Evolutionary conservation across 2,888 invertebrate species (phyloP).

Genomic region (Antheraea assamensis): DNA sequence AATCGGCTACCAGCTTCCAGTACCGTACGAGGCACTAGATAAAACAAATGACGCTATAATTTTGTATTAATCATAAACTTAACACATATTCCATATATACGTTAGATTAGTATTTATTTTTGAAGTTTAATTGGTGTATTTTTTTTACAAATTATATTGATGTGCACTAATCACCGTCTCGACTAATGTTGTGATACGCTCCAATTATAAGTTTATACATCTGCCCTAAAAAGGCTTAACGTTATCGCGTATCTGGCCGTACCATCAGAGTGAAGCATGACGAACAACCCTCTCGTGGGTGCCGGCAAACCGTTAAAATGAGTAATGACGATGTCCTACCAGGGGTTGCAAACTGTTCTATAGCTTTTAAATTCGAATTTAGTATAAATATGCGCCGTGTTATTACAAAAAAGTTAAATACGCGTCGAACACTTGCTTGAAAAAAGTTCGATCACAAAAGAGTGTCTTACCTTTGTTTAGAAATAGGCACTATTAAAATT

Average conservation of each 20-base stretch:
- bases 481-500: too few relatives aligned
- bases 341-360: conserved; percentile 51
- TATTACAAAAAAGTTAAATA: too few relatives aligned
- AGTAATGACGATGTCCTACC: conserved; percentile 60
- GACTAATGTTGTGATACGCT: conserved; percentile 78
- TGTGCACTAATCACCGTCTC: conserved; percentile 38
- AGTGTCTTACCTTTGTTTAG: too few relatives aligned
- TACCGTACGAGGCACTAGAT: too few relatives aligned
- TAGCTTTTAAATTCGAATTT: not conserved
- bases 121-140: not conserved
- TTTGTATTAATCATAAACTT: not conserved
- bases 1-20: too few relatives aligned
- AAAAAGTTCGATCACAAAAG: too few relatives aligned
- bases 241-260: conserved; percentile 65
- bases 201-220: conserved; percentile 73
- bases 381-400: too few relatives aligned
- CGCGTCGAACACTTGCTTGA: too few relatives aligned
- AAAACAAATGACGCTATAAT: too few relatives aligned
- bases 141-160: conserved; percentile 12
- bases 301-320: conserved; percentile 78
- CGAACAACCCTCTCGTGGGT: conserved; percentile 72
- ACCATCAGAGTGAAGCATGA: conserved; percentile 66
- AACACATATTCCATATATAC: not conserved
- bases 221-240: conserved; percentile 67
- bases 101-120: not conserved